These are phyloP conservation scores for Erebia palarica DNA, from an alignment of 2,888 invertebrate species.

Conservation along the genomic window DNA sequence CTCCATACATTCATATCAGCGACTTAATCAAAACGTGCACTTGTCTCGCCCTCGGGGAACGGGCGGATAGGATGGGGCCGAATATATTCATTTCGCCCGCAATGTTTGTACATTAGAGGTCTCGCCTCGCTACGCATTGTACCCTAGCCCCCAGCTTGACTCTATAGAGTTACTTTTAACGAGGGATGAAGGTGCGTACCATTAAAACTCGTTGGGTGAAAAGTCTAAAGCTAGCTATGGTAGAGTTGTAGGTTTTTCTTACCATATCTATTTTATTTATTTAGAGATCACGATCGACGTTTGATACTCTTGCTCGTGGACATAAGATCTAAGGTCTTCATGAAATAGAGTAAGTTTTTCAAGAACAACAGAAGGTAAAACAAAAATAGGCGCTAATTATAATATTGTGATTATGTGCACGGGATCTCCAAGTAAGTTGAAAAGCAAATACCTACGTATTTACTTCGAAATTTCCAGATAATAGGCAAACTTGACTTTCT, in stretches of 20 bases:
- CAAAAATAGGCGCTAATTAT: too few species aligned
- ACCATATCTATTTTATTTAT: background rate
- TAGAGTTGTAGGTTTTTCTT: background rate
- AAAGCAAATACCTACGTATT: too few species aligned
- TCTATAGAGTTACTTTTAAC: constrained; percentile 58
- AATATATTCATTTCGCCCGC: constrained; percentile 81
- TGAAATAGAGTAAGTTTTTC: too few species aligned
- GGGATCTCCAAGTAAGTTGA: too few species aligned
- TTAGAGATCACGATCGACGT: too few species aligned
- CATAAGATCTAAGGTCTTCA: too few species aligned
- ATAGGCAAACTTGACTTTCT: too few species aligned
- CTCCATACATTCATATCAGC: constrained; percentile 72
- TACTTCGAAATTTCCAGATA: too few species aligned
- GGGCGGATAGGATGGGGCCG: constrained; percentile 48
- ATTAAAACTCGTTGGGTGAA: constrained; percentile 37
- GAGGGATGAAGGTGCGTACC: constrained; percentile 54
- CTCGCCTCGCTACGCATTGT: constrained; percentile 75
- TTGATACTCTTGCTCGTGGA: too few species aligned
- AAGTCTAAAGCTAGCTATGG: background rate
- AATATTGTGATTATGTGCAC: too few species aligned
- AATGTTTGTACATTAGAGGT: constrained; percentile 83
- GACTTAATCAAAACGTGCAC: constrained; percentile 77
- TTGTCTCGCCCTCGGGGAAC: constrained; percentile 52
- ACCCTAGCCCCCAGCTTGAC: constrained; percentile 57
- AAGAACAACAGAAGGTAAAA: too few species aligned